Base-by-base conservation (phyloP, 2,888 invertebrate genomes). In the Volucella bombylans region DNA sequence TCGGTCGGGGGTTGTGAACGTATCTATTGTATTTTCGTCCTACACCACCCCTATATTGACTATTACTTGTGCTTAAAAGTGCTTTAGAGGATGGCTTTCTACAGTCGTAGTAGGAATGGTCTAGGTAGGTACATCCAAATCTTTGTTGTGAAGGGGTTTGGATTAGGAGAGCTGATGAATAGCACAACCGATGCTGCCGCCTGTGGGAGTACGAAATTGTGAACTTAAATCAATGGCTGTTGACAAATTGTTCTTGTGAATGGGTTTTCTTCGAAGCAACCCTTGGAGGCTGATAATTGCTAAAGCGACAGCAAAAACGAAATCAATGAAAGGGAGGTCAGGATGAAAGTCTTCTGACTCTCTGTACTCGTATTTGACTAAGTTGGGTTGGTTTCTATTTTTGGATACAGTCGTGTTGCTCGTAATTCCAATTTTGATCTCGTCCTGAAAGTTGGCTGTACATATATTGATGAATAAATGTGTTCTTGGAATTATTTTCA, bases 241-340 rank as follows among this genome's bases (percentile, higher is more conserved):
- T 76, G 67, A 76, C 76, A 61, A 76, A 76, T 76, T 52, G 67
- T 67, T 76, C 61, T 61, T 45, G 59, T 14, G 52, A 59, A 64
- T 39, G n/a, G 47, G 18, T 10, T 47, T 49, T 54, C 14, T 23
- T 31, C 31, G 6, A 31, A 31, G 31, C 1, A 31, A 31, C 31
- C 31, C 4, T 31, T 12, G 6, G 55, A 23, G 23, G 11, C 31
- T 6, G 38, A 38, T 12, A 8, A n/a, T 8, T 4, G 54, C 12
- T 4, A 31, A 31, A 14, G 12, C 23, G 38, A 2, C 39, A 38
- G 1, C 1, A 14, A 18, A n/a, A 3, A 10, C 9, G 43, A 41
- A 18, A 9, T 38, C 23, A n/a, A 1, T 54, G 31, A 15, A 59
- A 50, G 43, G 50, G 61, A 31, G 61, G 23, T 61, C 31, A 52